Percentiles rank a stretch among this genome's conserved stretches.
Evolutionary conservation across 2,888 invertebrate species (phyloP).

Genomic region (Orthosia cruda): DNA sequence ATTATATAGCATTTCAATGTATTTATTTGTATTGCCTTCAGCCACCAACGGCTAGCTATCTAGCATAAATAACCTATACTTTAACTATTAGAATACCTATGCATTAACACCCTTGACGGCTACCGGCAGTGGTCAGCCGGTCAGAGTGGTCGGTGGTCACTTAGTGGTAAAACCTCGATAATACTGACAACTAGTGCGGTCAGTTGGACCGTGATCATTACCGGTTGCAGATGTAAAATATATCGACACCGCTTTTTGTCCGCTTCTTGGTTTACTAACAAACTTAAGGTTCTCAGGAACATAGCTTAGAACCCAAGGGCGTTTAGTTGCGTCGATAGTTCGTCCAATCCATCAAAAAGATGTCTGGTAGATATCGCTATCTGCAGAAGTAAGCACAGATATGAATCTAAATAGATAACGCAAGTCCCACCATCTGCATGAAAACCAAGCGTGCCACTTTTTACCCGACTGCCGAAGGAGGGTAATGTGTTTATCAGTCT

Average conservation of each 20-base stretch:
- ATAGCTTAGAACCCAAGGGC: too few species aligned
- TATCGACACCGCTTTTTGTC: background rate
- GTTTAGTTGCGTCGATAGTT: too few species aligned
- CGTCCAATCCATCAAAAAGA: too few species aligned
- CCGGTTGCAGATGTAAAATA: background rate
- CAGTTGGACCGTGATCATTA: constrained; percentile 10
- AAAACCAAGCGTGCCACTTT: too few species aligned
- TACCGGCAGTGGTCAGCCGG: constrained; percentile 28
- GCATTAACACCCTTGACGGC: constrained; percentile 1
- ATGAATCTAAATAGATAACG: too few species aligned
- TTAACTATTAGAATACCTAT: background rate
- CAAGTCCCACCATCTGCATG: too few species aligned
- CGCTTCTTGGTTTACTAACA: background rate
- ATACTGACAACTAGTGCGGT: constrained; percentile 17
- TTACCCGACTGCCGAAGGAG: too few species aligned
- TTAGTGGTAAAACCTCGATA: constrained; percentile 12
- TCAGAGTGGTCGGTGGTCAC: constrained; percentile 19
- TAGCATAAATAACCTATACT: background rate
- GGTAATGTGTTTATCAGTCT: too few species aligned
- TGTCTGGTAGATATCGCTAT: too few species aligned
- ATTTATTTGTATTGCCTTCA: too few species aligned
- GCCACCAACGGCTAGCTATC: background rate
- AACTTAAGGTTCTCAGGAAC: background rate
- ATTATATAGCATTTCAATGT: too few species aligned
- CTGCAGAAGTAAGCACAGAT: too few species aligned